A percentile compares a stretch with the other conserved stretches of the same genome.
phyloP scores from a whole-genome alignment of 2,113 vertebrate species.

The Addax nasomaculatus region DNA sequence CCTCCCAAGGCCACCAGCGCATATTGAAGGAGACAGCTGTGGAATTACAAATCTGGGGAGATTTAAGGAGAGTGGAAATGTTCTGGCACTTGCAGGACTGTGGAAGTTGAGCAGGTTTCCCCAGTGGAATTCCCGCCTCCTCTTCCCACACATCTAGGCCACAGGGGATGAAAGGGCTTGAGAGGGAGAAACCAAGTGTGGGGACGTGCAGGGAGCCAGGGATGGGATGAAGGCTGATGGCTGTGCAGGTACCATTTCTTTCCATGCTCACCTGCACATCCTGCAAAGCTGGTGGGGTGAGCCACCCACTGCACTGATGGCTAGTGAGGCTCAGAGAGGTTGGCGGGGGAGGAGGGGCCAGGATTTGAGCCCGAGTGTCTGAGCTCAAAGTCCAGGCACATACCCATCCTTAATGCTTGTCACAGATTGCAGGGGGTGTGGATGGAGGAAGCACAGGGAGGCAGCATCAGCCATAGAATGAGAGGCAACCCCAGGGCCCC shows the following conservation, averaged over 20 bases:
- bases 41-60: slow-evolving; percentile 72
- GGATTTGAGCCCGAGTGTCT: not conserved
- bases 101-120: slow-evolving; percentile 53
- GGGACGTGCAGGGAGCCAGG: not conserved
- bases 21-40: slow-evolving; percentile 59
- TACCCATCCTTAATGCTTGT: not conserved
- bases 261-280: not conserved
- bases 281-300: not conserved
- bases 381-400: not conserved
- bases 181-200: not conserved
- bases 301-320: not conserved
- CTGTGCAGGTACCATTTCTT: not conserved
- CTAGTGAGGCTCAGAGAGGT: not conserved
- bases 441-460: not conserved
- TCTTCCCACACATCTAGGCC: slow-evolving; percentile 16
- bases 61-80: slow-evolving; percentile 53
- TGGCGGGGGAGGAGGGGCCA: not conserved
- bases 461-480: not conserved
- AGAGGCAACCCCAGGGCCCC: not conserved
- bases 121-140: slow-evolving; percentile 58
- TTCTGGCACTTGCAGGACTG: slow-evolving; percentile 58
- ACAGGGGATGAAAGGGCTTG: not conserved
- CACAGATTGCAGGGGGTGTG: not conserved
- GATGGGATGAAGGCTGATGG: not conserved
- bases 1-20: not conserved